phyloP scores from a whole-genome alignment of 2,888 invertebrate genomes.

The Pandemis cinnamomeana region DNA sequence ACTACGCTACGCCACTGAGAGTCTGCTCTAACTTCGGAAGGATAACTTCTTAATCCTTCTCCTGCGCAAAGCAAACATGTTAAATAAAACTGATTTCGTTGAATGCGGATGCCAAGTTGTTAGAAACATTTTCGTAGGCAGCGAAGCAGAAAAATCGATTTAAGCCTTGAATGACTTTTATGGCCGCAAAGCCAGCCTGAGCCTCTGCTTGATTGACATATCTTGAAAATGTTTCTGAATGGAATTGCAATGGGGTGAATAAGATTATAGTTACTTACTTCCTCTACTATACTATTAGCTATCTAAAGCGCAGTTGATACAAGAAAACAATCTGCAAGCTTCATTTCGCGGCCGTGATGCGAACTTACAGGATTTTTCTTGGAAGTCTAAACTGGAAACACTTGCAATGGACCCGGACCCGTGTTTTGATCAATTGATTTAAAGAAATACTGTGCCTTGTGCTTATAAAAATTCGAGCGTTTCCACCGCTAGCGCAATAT shows the following conservation, averaged over 20 bases:
- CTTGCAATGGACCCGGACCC: too few relatives aligned
- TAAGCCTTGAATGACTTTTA: conserved; percentile 48
- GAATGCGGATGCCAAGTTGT: conserved; percentile 4
- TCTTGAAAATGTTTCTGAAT: conserved; percentile 17
- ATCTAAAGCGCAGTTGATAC: background rate
- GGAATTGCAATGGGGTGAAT: conserved; percentile 1
- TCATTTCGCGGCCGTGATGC: too few relatives aligned
- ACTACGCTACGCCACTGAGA: too few relatives aligned
- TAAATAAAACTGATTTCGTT: conserved; percentile 10
- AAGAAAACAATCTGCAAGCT: too few relatives aligned
- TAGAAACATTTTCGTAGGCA: conserved; percentile 21
- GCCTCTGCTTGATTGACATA: conserved; percentile 12
- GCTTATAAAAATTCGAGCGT: too few relatives aligned
- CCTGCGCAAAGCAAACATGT: background rate
- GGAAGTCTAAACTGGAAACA: too few relatives aligned
- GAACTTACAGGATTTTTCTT: too few relatives aligned
- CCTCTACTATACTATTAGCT: background rate
- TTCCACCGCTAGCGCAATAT: too few relatives aligned
- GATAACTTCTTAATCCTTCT: background rate
- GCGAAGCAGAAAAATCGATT: conserved; percentile 32
- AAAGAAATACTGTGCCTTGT: too few relatives aligned
- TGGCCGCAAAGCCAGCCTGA: conserved; percentile 22
- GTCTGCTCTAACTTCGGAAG: background rate
- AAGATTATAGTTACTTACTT: background rate
- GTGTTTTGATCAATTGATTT: too few relatives aligned